phyloP scores from a whole-genome alignment of 1,140 invertebrate genomes.

The Drosophila lowei region DNA sequence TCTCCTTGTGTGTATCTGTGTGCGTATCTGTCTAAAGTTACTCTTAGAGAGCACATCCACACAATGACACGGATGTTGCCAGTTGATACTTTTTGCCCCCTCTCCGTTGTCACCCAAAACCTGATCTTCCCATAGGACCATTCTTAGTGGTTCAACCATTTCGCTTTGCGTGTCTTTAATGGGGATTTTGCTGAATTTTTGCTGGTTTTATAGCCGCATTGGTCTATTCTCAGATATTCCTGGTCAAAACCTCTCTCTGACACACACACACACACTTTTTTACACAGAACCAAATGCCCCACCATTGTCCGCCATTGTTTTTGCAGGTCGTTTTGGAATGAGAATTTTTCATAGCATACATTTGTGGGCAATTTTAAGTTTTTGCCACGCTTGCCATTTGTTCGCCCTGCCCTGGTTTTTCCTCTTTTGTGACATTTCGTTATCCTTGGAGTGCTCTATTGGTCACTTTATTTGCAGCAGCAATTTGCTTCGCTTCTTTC shows the following conservation, averaged over 20 bases:
- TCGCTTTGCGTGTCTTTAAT: slow-evolving; percentile 38
- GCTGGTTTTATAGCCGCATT: slow-evolving; percentile 8
- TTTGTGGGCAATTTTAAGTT: slow-evolving; percentile 44
- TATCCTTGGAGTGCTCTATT: slow-evolving; percentile 35
- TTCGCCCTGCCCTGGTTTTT: slow-evolving; percentile 3
- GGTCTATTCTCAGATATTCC: too few relatives aligned
- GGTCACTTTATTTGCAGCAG: slow-evolving; percentile 50
- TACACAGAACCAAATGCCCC: background rate
- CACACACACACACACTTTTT: too few relatives aligned
- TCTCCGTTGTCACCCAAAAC: background rate
- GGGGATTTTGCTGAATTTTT: slow-evolving; percentile 22
- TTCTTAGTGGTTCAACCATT: slow-evolving; percentile 7
- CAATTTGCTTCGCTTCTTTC: slow-evolving; percentile 39
- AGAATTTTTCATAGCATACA: slow-evolving; percentile 58
- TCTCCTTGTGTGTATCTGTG: slow-evolving; percentile 1
- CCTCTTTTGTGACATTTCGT: slow-evolving; percentile 29
- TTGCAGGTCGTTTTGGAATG: slow-evolving; percentile 21
- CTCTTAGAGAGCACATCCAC: slow-evolving; percentile 20
- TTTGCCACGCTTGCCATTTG: slow-evolving; percentile 42
- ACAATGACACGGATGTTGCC: slow-evolving; percentile 30
- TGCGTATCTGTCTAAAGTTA: slow-evolving; percentile 21
- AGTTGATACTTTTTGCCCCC: slow-evolving; percentile 22
- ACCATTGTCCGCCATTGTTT: slow-evolving; percentile 26
- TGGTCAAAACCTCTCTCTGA: too few relatives aligned
- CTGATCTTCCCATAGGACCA: slow-evolving; percentile 4